Percentiles rank a stretch among this genome's conserved stretches.
These are phyloP conservation scores for Columba janthina DNA, from an alignment of 2,113 vertebrate genomes.

Conservation along the genomic window DNA sequence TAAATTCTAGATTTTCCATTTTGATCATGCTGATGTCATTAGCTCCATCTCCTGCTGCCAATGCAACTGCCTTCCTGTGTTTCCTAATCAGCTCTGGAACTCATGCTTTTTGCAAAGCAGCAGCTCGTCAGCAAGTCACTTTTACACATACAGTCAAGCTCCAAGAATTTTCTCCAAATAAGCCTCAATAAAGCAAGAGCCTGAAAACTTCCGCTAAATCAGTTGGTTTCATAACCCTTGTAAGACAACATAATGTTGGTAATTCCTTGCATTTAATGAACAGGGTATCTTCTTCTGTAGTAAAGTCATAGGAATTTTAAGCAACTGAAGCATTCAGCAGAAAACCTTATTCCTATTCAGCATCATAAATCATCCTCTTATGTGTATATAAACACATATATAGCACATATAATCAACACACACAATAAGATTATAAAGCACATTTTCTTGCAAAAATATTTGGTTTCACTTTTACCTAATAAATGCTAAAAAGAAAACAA, in stretches of 20 bases:
- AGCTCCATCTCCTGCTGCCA: constrained; percentile 82
- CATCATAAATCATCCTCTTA: not conserved
- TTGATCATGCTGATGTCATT: constrained; percentile 89
- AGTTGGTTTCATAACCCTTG: not conserved
- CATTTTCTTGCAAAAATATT: not conserved
- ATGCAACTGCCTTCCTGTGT: constrained; percentile 75
- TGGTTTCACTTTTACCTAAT: constrained; percentile 2
- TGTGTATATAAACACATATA: not conserved
- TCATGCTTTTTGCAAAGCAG: constrained; percentile 83
- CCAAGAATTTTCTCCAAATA: constrained; percentile 79
- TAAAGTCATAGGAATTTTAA: not conserved
- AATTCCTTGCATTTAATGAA: not conserved
- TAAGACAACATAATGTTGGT: not conserved
- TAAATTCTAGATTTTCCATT: constrained; percentile 25
- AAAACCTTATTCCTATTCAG: not conserved
- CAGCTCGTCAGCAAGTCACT: constrained; percentile 84
- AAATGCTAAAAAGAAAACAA: not conserved
- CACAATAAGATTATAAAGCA: not conserved
- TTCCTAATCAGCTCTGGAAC: constrained; percentile 84
- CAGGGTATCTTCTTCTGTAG: not conserved
- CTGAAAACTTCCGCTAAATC: constrained; percentile 35
- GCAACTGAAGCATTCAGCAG: not conserved
- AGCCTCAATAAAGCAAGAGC: constrained; percentile 75
- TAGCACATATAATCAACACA: not conserved
- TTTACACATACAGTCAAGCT: constrained; percentile 82